Conservation (phyloP, 1,140 invertebrate genomes). For the Drosophila elegans region DNA sequence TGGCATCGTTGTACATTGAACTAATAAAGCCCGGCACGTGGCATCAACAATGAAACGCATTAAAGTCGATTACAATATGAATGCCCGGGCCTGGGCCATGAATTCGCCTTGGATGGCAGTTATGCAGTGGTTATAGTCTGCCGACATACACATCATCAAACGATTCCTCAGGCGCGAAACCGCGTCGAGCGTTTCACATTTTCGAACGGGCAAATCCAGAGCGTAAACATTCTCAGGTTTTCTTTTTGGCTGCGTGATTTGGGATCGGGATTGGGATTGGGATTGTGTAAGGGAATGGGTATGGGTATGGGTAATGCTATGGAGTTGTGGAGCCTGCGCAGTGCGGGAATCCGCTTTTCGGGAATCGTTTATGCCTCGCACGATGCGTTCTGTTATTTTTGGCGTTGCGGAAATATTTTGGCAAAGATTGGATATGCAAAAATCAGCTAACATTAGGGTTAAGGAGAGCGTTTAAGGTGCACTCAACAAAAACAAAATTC, state of each 20-base stretch:
- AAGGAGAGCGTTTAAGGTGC: not conserved
- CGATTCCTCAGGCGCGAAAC: slow-evolving; percentile 50
- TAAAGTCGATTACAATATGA: slow-evolving; percentile 85
- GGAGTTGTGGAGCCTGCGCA: slow-evolving; percentile 19
- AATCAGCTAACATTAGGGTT: not conserved
- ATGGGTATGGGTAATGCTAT: not conserved
- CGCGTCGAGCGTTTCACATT: slow-evolving; percentile 25
- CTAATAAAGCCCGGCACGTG: slow-evolving; percentile 85
- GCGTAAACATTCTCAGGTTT: slow-evolving; percentile 43
- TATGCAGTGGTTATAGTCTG: slow-evolving; percentile 20
- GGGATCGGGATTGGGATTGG: not conserved
- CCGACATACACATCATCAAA: slow-evolving; percentile 56
- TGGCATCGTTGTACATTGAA: slow-evolving; percentile 81
- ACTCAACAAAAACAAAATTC: not conserved
- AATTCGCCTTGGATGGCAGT: slow-evolving; percentile 24
- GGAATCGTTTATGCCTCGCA: slow-evolving; percentile 41
- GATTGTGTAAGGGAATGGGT: not conserved
- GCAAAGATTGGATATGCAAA: slow-evolving; percentile 33
- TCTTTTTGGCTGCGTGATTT: slow-evolving; percentile 5
- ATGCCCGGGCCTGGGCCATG: slow-evolving; percentile 31
- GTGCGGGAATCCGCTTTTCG: slow-evolving; percentile 9
- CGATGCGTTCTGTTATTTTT: slow-evolving; percentile 47
- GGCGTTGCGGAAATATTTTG: slow-evolving; percentile 38
- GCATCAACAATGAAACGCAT: slow-evolving; percentile 85
- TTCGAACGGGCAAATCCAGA: slow-evolving; percentile 25